phyloP scores from a whole-genome alignment of 2,888 invertebrate species.

The Drosophila maculinotata region DNA sequence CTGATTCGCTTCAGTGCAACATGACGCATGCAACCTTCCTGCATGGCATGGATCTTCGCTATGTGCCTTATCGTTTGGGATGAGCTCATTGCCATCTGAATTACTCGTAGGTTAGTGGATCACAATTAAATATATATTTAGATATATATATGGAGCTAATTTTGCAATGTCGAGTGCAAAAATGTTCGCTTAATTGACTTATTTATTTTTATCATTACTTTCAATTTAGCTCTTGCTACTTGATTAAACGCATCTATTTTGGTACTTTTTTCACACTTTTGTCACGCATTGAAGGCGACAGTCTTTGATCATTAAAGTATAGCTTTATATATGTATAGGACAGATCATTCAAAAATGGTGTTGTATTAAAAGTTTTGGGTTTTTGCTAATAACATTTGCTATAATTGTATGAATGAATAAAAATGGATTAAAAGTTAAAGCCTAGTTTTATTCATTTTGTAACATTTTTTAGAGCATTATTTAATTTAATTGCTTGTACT shows the following conservation, averaged over 20 bases:
- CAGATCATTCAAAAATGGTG: no score
- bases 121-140: conserved; percentile 16
- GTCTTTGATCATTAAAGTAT: no score
- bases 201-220: conserved; percentile 1
- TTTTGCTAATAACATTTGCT: no score
- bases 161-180: conserved; percentile 25
- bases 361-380: no score
- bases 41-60: neutral
- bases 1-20: conserved; percentile 14
- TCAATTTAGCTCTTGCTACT: conserved; percentile 2
- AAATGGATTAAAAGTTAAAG: no score
- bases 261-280: neutral
- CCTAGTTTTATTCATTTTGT: no score
- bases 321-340: no score
- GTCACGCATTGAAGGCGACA: no score
- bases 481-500: no score
- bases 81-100: conserved; percentile 14
- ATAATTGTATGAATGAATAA: no score
- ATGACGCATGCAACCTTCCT: conserved; percentile 26
- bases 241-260: neutral
- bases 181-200: conserved; percentile 2
- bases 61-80: conserved; percentile 6
- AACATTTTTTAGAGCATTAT: no score
- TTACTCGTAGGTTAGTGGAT: conserved; percentile 18
- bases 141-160: neutral